These are phyloP conservation scores for Bursaphelenchus mucronatus DNA, from an alignment of 1,140 invertebrate genomes.

Conservation along the genomic window DNA sequence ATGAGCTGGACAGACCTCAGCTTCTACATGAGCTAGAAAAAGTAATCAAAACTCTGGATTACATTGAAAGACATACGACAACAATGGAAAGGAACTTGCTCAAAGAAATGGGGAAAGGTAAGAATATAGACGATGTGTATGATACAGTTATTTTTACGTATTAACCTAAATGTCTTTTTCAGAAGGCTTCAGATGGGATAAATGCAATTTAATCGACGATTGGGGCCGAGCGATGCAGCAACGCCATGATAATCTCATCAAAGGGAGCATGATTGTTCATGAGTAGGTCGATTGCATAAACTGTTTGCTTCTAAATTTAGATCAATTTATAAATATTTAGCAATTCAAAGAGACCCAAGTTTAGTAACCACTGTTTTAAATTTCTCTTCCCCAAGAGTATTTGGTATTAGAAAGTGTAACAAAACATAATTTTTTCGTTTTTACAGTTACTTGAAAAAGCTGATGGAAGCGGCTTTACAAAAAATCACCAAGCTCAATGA, in stretches of 20 bases:
- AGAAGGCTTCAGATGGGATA: slow-evolving; percentile 20
- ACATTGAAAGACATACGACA: slow-evolving; percentile 12
- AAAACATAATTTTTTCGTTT: background rate
- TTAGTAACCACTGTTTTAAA: too few species aligned
- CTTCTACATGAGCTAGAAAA: slow-evolving; percentile 18
- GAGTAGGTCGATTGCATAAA: background rate
- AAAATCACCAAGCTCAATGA: background rate
- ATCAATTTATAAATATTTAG: too few species aligned
- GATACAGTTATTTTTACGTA: background rate
- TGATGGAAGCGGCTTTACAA: background rate
- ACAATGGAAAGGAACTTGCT: slow-evolving; percentile 8
- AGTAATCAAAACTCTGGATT: slow-evolving; percentile 20
- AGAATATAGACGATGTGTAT: background rate
- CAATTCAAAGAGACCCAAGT: too few species aligned
- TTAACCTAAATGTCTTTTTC: background rate
- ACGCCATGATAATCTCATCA: slow-evolving; percentile 15
- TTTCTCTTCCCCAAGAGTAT: too few species aligned
- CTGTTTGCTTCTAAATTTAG: too few species aligned
- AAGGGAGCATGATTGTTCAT: slow-evolving; percentile 17
- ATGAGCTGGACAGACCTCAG: slow-evolving; percentile 1
- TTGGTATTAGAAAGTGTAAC: too few species aligned
- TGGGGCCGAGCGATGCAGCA: slow-evolving; percentile 5
- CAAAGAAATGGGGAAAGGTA: slow-evolving; percentile 15
- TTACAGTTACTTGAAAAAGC: slow-evolving; percentile 13
- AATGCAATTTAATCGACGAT: slow-evolving; percentile 3